Base-by-base conservation (phyloP, 1,140 invertebrate genomes). In the Camponotus vicinus region DNA sequence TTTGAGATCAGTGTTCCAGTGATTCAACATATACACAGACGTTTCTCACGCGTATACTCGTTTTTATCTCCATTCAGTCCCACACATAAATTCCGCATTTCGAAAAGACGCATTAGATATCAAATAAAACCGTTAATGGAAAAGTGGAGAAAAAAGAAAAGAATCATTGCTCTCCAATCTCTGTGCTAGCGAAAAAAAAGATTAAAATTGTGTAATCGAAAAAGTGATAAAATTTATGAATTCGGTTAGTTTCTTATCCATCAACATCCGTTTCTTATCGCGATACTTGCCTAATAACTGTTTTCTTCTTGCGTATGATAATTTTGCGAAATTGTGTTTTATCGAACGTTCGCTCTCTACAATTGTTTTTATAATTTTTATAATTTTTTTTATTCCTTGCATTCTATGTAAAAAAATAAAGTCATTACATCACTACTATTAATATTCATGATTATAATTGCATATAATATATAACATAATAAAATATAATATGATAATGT, bases 191-290 rank as follows among this genome's bases (percentile, higher is more conserved):
- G 3, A 6, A 34, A 40, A 4, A 64, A 32, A 61, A 63, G 40
- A 64, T 32, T 63, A 63, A 63, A 32, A 63, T 42, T 73, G 32
- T 52, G 5, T 11, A 21, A 73, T 37, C 3, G 3, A 18, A 70
- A 18, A 55, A 34, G 18, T 52, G 32, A 76, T 59, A 77, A 77
- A 49, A 77, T 45, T 77, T 63, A 1, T 4, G 15, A 77, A 45
- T 32, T 9, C 3, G 37, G 37, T 42, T 32, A 6, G 5, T 63
- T 63, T 64, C 13, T 21, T 21, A 0, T 11, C 8, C n/a, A 67
- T 21, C 32, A 34, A 37, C 63, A 45, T 67, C 27, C 18, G 18
- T 7, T 15, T 15, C 45, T 76, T 42, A 63, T 76, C 55, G 42
- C 21, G 6, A 76, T 21, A 76, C 37, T 76, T 59, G 8, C 13